Conservation (phyloP, 2,113 vertebrate genomes). For the Gallinago jamesoni region DNA sequence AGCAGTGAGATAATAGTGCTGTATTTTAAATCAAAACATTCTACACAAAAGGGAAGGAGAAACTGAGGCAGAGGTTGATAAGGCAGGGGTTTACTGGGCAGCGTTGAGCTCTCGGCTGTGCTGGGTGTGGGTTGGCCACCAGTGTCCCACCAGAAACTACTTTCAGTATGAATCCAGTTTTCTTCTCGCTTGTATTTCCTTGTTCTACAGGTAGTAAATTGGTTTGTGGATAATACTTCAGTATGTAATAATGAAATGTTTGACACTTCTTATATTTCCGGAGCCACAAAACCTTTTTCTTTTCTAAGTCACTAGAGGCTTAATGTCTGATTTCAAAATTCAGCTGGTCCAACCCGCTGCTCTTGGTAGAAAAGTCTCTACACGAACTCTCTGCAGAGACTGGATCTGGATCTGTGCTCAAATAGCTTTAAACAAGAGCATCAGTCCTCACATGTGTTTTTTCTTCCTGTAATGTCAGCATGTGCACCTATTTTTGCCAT, state of each 20-base stretch:
- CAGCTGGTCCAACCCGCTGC: background rate
- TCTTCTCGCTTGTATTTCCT: background rate
- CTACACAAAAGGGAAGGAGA: background rate
- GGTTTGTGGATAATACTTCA: background rate
- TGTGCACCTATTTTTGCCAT: background rate
- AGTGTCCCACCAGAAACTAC: background rate
- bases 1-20: background rate
- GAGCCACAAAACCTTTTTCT: background rate
- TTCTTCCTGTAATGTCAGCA: background rate
- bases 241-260: background rate
- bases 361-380: background rate
- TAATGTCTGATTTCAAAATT: background rate
- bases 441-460: background rate
- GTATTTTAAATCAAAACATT: background rate
- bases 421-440: background rate
- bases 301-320: background rate
- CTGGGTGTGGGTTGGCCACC: fast-evolving
- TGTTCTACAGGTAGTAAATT: background rate
- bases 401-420: background rate
- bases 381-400: background rate
- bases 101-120: background rate
- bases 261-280: background rate
- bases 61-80: background rate
- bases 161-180: background rate
- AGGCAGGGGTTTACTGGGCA: background rate